These are phyloP conservation scores for Acanthochromis polyacanthus DNA, from an alignment of 2,113 vertebrate species.

Conservation along the genomic window DNA sequence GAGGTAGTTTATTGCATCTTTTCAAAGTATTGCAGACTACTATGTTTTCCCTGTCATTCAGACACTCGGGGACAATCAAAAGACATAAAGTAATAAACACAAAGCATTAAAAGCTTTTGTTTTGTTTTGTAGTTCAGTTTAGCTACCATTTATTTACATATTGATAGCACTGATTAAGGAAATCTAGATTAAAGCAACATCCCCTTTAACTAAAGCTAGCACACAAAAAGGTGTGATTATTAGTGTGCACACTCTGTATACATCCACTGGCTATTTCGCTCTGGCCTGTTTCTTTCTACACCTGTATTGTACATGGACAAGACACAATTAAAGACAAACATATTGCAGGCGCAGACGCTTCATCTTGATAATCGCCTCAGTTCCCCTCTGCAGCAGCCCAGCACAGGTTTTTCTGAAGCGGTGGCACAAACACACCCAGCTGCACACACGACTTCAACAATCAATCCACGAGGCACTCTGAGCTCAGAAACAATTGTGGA, in stretches of 20 bases:
- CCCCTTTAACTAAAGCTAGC: background rate
- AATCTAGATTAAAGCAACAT: too few species aligned
- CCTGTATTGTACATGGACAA: background rate
- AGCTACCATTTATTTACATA: too few species aligned
- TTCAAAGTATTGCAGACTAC: too few species aligned
- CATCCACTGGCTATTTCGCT: background rate
- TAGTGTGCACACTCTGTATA: background rate
- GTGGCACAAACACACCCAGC: conserved; percentile 6
- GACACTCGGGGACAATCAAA: too few species aligned
- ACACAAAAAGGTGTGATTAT: background rate
- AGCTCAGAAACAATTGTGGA: conserved; percentile 60
- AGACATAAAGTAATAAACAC: too few species aligned
- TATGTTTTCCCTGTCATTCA: too few species aligned
- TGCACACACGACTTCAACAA: conserved; percentile 24
- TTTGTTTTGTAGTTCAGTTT: too few species aligned
- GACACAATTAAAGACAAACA: background rate
- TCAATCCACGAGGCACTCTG: conserved; percentile 38
- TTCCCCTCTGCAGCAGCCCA: background rate
- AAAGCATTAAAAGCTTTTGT: too few species aligned
- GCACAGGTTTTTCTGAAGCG: conserved; percentile 7
- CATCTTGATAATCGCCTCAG: background rate
- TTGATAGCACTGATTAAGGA: too few species aligned
- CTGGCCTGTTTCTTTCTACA: background rate
- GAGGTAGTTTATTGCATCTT: too few species aligned
- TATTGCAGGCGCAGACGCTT: background rate